phyloP scores from a whole-genome alignment of 37 sponge, comb jelly and placozoan genomes.

The Corticium candelabrum region DNA sequence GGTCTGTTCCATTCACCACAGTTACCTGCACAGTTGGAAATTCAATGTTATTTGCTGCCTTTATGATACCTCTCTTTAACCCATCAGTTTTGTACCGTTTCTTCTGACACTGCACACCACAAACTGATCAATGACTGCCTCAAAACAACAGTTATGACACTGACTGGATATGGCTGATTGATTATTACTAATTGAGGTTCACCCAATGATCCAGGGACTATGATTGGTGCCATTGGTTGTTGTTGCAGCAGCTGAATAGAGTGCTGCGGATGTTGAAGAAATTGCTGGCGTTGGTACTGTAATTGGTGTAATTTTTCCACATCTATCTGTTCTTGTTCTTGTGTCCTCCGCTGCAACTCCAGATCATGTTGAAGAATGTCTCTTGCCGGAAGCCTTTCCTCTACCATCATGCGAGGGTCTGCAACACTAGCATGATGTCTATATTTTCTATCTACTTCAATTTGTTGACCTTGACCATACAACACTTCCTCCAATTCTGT shows the following conservation, averaged over 20 bases:
- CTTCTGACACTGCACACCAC: constrained; percentile 1
- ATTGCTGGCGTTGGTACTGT: neutral
- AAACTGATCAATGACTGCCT: no score
- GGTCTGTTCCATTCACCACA: no score
- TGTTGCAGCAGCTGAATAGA: neutral
- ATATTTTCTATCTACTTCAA: neutral
- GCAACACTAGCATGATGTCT: neutral
- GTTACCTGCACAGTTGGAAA: neutral
- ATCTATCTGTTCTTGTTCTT: neutral
- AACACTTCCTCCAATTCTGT: neutral
- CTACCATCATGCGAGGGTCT: neutral
- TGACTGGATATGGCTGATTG: neutral
- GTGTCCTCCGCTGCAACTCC: neutral
- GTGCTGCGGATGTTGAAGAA: neutral
- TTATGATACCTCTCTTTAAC: neutral
- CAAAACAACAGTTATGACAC: neutral
- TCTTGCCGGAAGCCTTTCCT: neutral
- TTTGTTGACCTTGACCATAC: neutral
- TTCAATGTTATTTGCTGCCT: neutral
- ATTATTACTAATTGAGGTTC: neutral
- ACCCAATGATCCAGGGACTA: neutral
- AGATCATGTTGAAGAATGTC: no score
- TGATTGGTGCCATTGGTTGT: neutral
- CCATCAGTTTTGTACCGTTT: neutral
- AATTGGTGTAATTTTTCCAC: no score